Evolutionary conservation across 1,140 invertebrate species (phyloP).

Genomic region (Carposina sasakii): DNA sequence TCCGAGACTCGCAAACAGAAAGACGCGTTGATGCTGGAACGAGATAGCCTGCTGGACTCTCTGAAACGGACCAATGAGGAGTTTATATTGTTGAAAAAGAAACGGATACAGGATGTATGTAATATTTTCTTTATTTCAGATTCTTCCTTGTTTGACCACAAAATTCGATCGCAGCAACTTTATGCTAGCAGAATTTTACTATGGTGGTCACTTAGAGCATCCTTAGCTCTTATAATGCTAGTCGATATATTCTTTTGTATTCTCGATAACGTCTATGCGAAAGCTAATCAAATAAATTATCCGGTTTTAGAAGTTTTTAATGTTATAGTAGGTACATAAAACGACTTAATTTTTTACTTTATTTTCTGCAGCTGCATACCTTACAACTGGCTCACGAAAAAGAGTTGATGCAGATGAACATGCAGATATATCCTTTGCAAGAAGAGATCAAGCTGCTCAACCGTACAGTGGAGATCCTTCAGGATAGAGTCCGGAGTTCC

Average conservation of each 20-base stretch:
- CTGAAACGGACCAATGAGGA: conserved; percentile 80
- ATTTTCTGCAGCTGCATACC: conserved; percentile 75
- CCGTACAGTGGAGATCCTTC: conserved; percentile 57
- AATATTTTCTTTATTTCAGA: conserved; percentile 11
- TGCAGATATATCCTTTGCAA: conserved; percentile 71
- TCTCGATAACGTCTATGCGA: too few species aligned
- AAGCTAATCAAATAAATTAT: too few species aligned
- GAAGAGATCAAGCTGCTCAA: conserved; percentile 72
- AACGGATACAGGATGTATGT: conserved; percentile 83
- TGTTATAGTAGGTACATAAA: conserved; percentile 24
- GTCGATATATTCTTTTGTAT: too few species aligned
- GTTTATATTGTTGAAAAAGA: conserved; percentile 80
- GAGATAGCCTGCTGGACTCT: conserved; percentile 73
- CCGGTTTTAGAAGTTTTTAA: too few species aligned
- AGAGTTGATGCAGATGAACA: conserved; percentile 77
- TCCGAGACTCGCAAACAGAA: conserved; percentile 70
- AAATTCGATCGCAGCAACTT: too few species aligned
- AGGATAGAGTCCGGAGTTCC: conserved; percentile 41
- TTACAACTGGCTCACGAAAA: conserved; percentile 84
- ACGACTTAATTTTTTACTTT: background rate
- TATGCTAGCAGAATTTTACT: too few species aligned
- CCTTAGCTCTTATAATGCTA: too few species aligned
- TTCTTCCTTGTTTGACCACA: too few species aligned
- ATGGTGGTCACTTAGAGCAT: too few species aligned
- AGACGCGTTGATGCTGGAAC: conserved; percentile 75